Evolutionary conservation across 2,113 vertebrate species (phyloP), one percentile per base, ranked within the genome.

Genomic region (Rhinichthys klamathensis): DNA sequence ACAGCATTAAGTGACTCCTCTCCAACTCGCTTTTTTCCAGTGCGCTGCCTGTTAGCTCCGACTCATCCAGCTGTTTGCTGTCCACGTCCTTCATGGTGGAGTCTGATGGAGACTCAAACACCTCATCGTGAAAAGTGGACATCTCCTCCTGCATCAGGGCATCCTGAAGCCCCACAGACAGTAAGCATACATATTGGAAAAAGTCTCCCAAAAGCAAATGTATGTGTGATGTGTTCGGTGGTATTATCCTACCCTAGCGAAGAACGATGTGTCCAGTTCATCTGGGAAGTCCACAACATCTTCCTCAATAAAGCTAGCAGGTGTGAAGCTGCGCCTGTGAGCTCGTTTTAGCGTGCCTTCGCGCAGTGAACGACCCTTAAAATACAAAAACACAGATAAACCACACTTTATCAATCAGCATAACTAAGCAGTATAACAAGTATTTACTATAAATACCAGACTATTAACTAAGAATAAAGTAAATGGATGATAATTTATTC

Each of bases 231-330:
- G 30, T 61, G 3, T 16, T 18, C 4, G 8, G 35, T 23, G 41
- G 15, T 2, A 6, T 41, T 38, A 72, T 2, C 84, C 96, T 93
- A 99, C 98, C 95, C 97, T 94, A 86, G 97, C 97, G 1, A 99
- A 99, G 94, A 99, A 99, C 27, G 98, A 99, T 0, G 98, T 99
- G 91, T 99, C 98, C 0, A 99, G 92, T 82, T 99, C 98, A 65
- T 99, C 98, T 0, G 97, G 95, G 84, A 99, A 98, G 91, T 99
- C 98, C 10, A 95, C 93, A 0, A 96, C 95, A 80, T 99, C 98
- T 87, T 99, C 98, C 89, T 99, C 98, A 91, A 99, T 93, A 93
- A 98, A 99, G 87, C 97, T 98, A 84, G 97, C 97, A 0, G 97
- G 97, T 0, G 97, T 98, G 89, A 99, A 99, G 92, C 98, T 99